A percentile compares a stretch with the other conserved stretches of the same genome.
These are phyloP conservation scores for pig (Sus scrofa) DNA, from an alignment of 2,113 vertebrate genomes.

Conservation along the genomic window T2T-Sscrofa CM000816.6:58928501-58929000, in stretches of 20 bases:
- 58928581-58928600: conserved; percentile 63
- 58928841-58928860: conserved; percentile 68
- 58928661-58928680: conserved; percentile 79
- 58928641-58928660: conserved; percentile 81
- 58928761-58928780: conserved; percentile 78
- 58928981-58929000: conserved; percentile 77
- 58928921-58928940: conserved; percentile 81
- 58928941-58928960: conserved; percentile 79
- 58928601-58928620: conserved; percentile 58
- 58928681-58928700: conserved; percentile 74
- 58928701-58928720: conserved; percentile 77
- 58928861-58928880: conserved; percentile 80
- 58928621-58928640: conserved; percentile 74
- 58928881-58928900: conserved; percentile 67
- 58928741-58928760: conserved; percentile 73
- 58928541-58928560: conserved; percentile 73
- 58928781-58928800: conserved; percentile 64
- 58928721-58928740: conserved; percentile 73
- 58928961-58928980: conserved; percentile 65
- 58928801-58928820: conserved; percentile 31
- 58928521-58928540: conserved; percentile 79
- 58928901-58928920: conserved; percentile 57
- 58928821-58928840: neutral
- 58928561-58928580: conserved; percentile 65
- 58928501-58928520: conserved; percentile 77